Conservation (phyloP, 2,888 invertebrate species). For the Leptopilina syphax region DNA sequence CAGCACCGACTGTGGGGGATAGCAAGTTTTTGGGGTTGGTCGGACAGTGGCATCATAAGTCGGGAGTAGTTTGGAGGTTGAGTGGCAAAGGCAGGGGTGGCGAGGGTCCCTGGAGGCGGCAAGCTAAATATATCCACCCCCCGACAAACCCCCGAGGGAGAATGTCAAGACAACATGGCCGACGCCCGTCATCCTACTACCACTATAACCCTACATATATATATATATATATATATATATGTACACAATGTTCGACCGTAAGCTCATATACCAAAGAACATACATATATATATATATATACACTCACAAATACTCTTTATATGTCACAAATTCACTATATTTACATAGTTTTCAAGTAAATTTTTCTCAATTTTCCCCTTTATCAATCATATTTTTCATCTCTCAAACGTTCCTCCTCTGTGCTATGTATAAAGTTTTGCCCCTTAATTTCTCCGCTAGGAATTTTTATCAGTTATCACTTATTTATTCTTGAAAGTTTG, state of each 20-base stretch:
- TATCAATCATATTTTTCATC: background rate
- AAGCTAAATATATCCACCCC: conserved; percentile 77
- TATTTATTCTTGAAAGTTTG: no score
- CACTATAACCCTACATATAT: conserved; percentile 51
- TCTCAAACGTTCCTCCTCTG: no score
- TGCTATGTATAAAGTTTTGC: no score
- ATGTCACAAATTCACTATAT: conserved; percentile 8
- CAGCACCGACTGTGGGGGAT: conserved; percentile 46
- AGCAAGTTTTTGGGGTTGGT: conserved; percentile 68
- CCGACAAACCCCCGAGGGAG: conserved; percentile 72
- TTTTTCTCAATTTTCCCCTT: conserved; percentile 5
- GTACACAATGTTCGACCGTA: conserved; percentile 67
- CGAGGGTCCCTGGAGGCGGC: conserved; percentile 74
- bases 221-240: conserved; percentile 57
- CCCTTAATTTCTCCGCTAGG: background rate
- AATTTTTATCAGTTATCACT: no score
- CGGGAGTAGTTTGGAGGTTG: conserved; percentile 71
- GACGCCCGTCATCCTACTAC: conserved; percentile 75
- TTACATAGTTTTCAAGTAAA: background rate
- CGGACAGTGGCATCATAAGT: conserved; percentile 75
- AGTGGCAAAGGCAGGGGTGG: conserved; percentile 64
- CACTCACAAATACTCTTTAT: conserved; percentile 6
- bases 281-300: conserved; percentile 62
- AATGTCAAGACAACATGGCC: conserved; percentile 77
- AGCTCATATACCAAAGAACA: conserved; percentile 60